These are phyloP conservation scores for Diadegma fenestrale DNA, from an alignment of 2,888 invertebrate genomes.

Conservation along the genomic window DNA sequence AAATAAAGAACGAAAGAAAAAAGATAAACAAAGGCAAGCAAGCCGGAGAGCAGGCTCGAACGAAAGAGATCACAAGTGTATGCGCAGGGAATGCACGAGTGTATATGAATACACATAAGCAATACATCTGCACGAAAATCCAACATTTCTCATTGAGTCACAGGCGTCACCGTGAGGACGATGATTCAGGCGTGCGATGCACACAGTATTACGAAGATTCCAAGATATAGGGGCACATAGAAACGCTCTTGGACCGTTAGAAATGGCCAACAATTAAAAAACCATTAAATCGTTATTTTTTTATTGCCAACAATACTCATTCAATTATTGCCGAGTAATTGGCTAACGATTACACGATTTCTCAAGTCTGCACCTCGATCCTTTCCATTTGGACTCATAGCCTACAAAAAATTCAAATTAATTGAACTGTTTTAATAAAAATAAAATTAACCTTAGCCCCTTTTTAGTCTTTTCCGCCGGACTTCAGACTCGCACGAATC, in stretches of 20 bases:
- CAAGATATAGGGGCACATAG: constrained; percentile 41
- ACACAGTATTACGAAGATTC: constrained; percentile 25
- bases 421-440: background rate
- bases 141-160: constrained; percentile 42
- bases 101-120: background rate
- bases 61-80: constrained; percentile 20
- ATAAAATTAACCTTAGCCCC: background rate
- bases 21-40: constrained; percentile 17
- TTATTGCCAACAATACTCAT: background rate
- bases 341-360: background rate
- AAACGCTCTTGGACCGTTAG: constrained; percentile 41
- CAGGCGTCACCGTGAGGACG: constrained; percentile 41
- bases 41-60: constrained; percentile 13
- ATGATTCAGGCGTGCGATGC: constrained; percentile 54
- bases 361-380: background rate
- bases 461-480: no score
- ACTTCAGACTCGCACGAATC: background rate
- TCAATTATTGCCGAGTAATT: background rate
- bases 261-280: constrained; percentile 26
- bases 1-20: constrained; percentile 21
- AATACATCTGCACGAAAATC: background rate
- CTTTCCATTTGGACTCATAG: background rate
- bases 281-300: background rate
- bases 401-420: background rate
- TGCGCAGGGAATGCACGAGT: constrained; percentile 16